A percentile compares a stretch with the other conserved stretches of the same genome.
Conservation (phyloP, 2,797 vertebrate species). For the Moxostoma hubbsi region DNA sequence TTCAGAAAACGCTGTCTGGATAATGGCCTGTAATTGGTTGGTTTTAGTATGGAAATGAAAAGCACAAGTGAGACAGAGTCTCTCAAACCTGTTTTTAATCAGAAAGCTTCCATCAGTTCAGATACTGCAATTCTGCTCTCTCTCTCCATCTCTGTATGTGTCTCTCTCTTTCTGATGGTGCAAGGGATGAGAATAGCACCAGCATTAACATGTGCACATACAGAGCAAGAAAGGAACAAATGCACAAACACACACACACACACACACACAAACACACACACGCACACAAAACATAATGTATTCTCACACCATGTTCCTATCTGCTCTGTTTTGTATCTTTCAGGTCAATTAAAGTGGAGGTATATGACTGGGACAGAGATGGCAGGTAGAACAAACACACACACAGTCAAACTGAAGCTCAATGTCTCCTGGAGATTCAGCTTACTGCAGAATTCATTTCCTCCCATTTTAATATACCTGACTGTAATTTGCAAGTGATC, state of each 20-base stretch:
- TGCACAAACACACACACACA: not conserved
- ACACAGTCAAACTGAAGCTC: not conserved
- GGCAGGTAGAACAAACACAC: constrained; percentile 51
- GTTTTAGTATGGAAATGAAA: constrained; percentile 43
- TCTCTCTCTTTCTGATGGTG: not conserved
- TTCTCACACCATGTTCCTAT: not conserved
- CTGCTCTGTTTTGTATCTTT: constrained; percentile 23
- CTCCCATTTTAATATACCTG: too few species aligned
- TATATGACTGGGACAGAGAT: constrained; percentile 63
- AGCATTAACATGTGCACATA: constrained; percentile 62
- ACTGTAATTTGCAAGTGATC: too few species aligned
- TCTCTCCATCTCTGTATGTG: not conserved
- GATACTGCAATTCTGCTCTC: not conserved
- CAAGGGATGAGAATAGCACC: not conserved
- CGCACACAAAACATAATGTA: not conserved
- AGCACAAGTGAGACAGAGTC: constrained; percentile 12
- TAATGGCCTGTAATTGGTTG: constrained; percentile 54
- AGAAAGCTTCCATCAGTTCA: constrained; percentile 23
- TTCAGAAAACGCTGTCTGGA: constrained; percentile 36
- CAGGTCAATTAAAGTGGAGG: constrained; percentile 56
- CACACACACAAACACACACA: constrained; percentile 1
- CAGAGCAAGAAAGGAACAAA: constrained; percentile 73
- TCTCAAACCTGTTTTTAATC: constrained; percentile 38
- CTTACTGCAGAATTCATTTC: too few species aligned
- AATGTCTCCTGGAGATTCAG: too few species aligned